Evolutionary conservation across 1,140 invertebrate species (phyloP).

Genomic region (Antheraea mylitta): DNA sequence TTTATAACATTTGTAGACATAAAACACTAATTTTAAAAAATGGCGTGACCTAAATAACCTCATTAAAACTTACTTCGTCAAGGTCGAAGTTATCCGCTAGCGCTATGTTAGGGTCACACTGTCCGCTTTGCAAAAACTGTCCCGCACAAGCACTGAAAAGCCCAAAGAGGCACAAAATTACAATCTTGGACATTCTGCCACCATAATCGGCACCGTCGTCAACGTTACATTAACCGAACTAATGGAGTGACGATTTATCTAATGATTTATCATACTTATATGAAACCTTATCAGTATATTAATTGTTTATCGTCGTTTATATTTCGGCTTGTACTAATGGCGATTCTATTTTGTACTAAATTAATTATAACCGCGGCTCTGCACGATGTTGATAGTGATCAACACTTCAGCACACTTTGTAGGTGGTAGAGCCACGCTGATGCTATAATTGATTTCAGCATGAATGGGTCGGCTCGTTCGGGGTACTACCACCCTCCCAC

Average conservation of each 20-base stretch:
- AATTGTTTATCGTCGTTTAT: slow-evolving; percentile 2
- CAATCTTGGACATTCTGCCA: slow-evolving; percentile 42
- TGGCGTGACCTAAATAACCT: not conserved
- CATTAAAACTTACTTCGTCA: slow-evolving; percentile 29
- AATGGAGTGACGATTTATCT: slow-evolving; percentile 40
- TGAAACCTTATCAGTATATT: slow-evolving; percentile 42
- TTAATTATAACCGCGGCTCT: no score
- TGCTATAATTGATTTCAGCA: no score
- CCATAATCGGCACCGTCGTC: slow-evolving; percentile 38
- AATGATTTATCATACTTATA: slow-evolving; percentile 54
- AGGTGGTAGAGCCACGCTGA: no score
- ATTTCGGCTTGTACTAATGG: not conserved
- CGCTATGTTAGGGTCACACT: slow-evolving; percentile 42
- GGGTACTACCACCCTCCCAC: no score
- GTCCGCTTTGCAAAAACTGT: slow-evolving; percentile 50
- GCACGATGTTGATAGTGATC: no score
- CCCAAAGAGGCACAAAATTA: slow-evolving; percentile 46
- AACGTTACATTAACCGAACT: slow-evolving; percentile 34
- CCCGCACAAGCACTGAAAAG: slow-evolving; percentile 43
- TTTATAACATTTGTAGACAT: no score
- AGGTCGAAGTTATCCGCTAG: slow-evolving; percentile 35
- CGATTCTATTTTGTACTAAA: not conserved
- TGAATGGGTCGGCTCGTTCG: no score
- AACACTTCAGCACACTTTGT: no score
- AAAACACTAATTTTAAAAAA: not conserved